Evolutionary conservation across 2,797 vertebrate genomes (phyloP).

Genomic region (Enteromius fasciolatus): DNA sequence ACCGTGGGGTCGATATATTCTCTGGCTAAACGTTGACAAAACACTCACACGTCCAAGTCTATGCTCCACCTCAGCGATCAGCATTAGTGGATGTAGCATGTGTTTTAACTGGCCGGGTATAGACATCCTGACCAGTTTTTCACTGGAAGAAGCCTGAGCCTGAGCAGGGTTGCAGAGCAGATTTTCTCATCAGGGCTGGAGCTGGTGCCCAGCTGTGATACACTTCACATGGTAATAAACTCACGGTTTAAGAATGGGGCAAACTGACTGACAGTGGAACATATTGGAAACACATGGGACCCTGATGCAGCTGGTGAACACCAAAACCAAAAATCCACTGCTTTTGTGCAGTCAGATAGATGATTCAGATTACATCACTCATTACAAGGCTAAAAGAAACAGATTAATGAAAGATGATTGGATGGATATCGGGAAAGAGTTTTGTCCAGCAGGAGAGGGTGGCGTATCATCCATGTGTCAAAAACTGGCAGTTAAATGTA

Average conservation of each 20-base stretch:
- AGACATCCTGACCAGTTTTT: slow-evolving; percentile 16
- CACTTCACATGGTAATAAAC: slow-evolving; percentile 42
- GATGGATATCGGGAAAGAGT: neutral
- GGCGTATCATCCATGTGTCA: slow-evolving; percentile 19
- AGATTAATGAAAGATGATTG: neutral
- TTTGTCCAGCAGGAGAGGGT: slow-evolving; percentile 3
- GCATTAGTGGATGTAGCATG: slow-evolving; percentile 25
- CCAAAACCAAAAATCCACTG: neutral
- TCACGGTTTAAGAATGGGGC: neutral
- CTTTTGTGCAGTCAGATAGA: neutral
- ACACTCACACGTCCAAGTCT: slow-evolving; percentile 33
- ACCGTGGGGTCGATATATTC: slow-evolving; percentile 38
- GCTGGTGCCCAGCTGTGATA: slow-evolving; percentile 45
- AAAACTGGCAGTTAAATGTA: slow-evolving; percentile 9
- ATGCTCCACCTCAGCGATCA: slow-evolving; percentile 30
- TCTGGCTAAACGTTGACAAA: slow-evolving; percentile 29
- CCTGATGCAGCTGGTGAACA: slow-evolving; percentile 19
- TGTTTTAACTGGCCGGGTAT: slow-evolving; percentile 31
- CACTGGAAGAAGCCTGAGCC: slow-evolving; percentile 1
- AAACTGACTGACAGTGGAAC: slow-evolving; percentile 19
- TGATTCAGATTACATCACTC: slow-evolving; percentile 20
- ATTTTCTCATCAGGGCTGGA: slow-evolving; percentile 41
- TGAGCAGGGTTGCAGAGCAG: slow-evolving; percentile 24
- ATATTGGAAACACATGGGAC: slow-evolving; percentile 20
- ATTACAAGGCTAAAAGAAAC: slow-evolving; percentile 1